Percentiles rank a stretch among this genome's conserved stretches.
Conservation (phyloP, 2,113 vertebrate genomes). For the Campylorhamphus procurvoides region DNA sequence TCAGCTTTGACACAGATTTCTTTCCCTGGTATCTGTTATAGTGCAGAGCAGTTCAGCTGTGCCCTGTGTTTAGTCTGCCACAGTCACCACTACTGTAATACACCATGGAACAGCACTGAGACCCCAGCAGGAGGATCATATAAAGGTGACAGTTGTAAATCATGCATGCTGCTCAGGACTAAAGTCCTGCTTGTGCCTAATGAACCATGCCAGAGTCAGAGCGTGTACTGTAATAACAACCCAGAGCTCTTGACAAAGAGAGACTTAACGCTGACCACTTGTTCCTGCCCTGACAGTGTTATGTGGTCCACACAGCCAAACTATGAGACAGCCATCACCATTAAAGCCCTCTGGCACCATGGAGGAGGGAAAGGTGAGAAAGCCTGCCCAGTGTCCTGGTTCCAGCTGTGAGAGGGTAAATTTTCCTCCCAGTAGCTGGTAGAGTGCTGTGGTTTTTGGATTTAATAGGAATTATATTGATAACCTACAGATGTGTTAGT, state of each 20-base stretch:
- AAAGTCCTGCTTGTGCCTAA: background rate
- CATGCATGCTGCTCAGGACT: background rate
- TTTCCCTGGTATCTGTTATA: background rate
- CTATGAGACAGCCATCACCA: background rate
- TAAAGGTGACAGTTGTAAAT: conserved; percentile 30
- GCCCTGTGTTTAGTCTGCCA: background rate
- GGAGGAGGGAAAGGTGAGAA: background rate
- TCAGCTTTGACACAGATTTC: background rate
- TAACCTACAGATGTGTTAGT: too few species aligned
- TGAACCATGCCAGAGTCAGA: background rate
- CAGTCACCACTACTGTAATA: accelerated
- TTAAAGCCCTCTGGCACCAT: background rate
- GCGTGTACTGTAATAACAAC: background rate
- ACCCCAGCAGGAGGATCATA: background rate
- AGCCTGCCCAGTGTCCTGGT: background rate
- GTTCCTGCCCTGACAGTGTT: background rate
- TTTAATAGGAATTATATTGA: background rate
- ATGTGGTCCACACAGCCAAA: background rate
- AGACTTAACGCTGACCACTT: background rate
- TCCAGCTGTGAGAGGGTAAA: background rate
- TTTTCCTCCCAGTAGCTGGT: background rate
- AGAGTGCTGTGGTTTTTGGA: background rate
- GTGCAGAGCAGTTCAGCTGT: background rate
- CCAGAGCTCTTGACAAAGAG: background rate
- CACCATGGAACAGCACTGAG: background rate